A percentile compares a stretch with the other conserved stretches of the same genome.
Evolutionary conservation across 2,113 vertebrate species (phyloP).

Genomic region (Nymphicus hollandicus): DNA sequence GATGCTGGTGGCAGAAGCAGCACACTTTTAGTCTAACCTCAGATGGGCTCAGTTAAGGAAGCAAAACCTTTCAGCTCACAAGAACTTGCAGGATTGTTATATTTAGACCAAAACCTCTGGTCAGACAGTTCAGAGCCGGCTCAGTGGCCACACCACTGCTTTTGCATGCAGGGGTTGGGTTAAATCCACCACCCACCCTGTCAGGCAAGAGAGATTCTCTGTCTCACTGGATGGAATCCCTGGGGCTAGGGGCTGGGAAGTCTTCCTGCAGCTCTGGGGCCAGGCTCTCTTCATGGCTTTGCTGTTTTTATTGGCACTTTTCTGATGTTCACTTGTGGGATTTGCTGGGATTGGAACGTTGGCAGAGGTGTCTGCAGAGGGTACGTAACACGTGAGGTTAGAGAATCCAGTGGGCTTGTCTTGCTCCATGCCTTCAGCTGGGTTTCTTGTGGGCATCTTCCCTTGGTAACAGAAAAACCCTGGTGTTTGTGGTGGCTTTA

Average conservation of each 20-base stretch:
- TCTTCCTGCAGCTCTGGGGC: not conserved
- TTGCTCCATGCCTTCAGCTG: not conserved
- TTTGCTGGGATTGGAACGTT: not conserved
- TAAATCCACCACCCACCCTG: not conserved
- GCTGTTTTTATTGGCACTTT: constrained; percentile 1
- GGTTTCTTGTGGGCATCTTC: not conserved
- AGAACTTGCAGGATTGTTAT: not conserved
- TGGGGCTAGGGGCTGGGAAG: not conserved
- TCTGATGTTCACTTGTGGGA: constrained; percentile 3
- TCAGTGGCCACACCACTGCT: not conserved
- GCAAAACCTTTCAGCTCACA: not conserved
- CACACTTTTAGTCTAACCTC: not conserved
- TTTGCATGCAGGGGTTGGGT: not conserved
- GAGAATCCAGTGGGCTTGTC: not conserved
- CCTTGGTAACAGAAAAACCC: not conserved
- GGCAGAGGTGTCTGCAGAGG: not conserved
- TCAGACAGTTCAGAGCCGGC: not conserved
- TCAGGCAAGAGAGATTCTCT: not conserved
- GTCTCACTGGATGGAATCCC: not conserved
- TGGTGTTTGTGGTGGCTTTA: not conserved
- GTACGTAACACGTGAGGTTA: not conserved
- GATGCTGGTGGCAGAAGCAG: not conserved
- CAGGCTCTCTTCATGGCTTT: not conserved
- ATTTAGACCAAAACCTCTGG: constrained; percentile 8
- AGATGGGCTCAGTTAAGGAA: not conserved